Base-by-base conservation (phyloP, 2,888 invertebrate genomes). In the Epiblema foenella region DNA sequence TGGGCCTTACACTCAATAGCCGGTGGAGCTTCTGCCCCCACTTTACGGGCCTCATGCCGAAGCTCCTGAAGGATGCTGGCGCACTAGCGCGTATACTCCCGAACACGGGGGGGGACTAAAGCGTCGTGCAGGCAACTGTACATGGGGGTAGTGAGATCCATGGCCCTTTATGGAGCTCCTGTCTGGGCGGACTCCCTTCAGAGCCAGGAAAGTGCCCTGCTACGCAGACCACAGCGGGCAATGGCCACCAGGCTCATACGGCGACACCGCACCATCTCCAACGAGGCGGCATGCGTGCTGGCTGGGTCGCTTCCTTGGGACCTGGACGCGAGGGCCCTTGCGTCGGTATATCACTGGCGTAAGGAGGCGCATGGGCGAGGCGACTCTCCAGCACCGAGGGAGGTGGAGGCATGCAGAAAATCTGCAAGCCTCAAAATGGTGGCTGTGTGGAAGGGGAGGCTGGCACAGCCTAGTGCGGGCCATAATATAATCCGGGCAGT, bases 121-220 rank as follows among this genome's bases (percentile, higher is more conserved):
- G 49, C 49, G 9, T 49, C 49, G 3, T 49, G 49, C 17, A n/a
- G 49, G 3, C 60, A 60, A 1, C 59, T 72, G 7, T 75, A 71
- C 33, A 1, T 20, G 9, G 69, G 69, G 2, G 69, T 71, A 12
- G 59, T 67, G 8, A 4, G 59, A 33, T 65, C 62, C 8, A 71
- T 68, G 66, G 71, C 74, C 33, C 66, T 74, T 0, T 74, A 71
- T 33, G 71, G 74, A 3, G 65, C 68, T 2, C 74, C 71, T 0
- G 60, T 68, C 8, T 74, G 74, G 74, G 68, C 68, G 15, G 54
- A 68, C 1, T 3, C 17, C 9, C 52, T 72, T 17, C 10, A 20
- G 0, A 18, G 12, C 10, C 10, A 20, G 2, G 46, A 37, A 9
- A 57, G 10, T 1, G 39, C 62, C 17, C 56, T 56, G 1, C 39